Evolutionary conservation across 2,888 invertebrate species (phyloP), one percentile per base, ranked within the genome.

Genomic region (Choreutis nemorana): DNA sequence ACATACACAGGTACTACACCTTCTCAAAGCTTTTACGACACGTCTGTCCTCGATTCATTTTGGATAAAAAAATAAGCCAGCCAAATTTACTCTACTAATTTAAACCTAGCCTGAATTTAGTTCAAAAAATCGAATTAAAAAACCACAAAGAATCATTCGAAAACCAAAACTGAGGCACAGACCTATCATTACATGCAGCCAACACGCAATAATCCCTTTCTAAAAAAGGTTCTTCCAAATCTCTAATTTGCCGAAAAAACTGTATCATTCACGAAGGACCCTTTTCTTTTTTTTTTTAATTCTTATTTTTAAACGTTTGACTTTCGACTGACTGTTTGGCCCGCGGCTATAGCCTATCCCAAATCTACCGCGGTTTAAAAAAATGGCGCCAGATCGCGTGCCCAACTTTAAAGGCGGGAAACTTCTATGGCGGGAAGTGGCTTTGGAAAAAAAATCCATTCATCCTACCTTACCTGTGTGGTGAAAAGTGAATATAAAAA

Each of bases 311-410:
- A 52, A 48, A 59, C 66, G 73, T 77, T 73, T 77, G 77, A 77
- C 73, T 77, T 70, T 77, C 75, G 77, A 77, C 65, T 77, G 77
- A 77, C 77, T 75, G 71, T 62, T 65, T 54, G 52, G 60, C 75
- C 62, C 53, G 52, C 49, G 71, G 77, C 67, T 37, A 43, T 62
- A 43, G 55, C 50, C 71, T 70, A 67, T 62, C 29, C 48, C 56
- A 14, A 29, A 16, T 4, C 57, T 57, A 62, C 68, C 63, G 59
- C 63, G 63, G 56, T 46, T 39, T 44, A 55, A 54, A 61, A 62
- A 61, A 59, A 55, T 62, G 72, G 71, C 70, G 68, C 64, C 62
- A 50, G 56, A 53, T 67, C 71, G 71, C 70, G 72, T 66, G 70
- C 62, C 48, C 50, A 44, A 37, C 38, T 44, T 55, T 60, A n/a